Base-by-base conservation (phyloP, 2,113 vertebrate species). In the Acanthisitta chloris region DNA sequence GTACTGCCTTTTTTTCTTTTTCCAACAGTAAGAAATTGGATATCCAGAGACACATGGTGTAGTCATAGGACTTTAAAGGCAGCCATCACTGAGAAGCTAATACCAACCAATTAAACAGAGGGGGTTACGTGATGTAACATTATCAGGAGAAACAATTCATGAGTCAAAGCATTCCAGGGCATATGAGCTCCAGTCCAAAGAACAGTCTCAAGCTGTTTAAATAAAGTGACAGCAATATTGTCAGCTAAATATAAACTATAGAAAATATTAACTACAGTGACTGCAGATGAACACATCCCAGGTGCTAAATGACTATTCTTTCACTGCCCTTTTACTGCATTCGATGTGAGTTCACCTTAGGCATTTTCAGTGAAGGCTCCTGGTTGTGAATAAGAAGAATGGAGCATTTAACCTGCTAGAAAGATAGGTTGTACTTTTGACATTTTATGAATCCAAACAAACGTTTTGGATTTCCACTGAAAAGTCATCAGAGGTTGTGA, bases 61-160 rank as follows among this genome's bases (percentile, higher is more conserved):
- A 96, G 98, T 99, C 98, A 98, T 96, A 98, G 98, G 98, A 98
- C 98, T 98, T 97, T 97, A 96, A 96, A 98, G 98, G 98, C 97
- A 97, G 91, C 84, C 97, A 90, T 97, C 97, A 97, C 93, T 67
- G 92, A 92, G 95, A 93, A 93, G 97, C 97, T 98, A 98, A 99
- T 98, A 97, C 98, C 97, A 97, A 97, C 98, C 98, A 98, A 99
- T 98, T 98, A 99, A 98, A 98, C 97, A 97, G 98, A 99, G 98
- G 98, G 98, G 97, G 98, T 98, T 99, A 98, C 98, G 97, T 98
- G 98, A 98, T 99, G 99, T 99, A 99, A 99, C 98, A 98, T 98
- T 99, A 99, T 99, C 99, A 98, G 98, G 73, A 98, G 98, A 99
- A 98, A 99, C 99, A 99, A 99, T 99, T 99, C 99, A 99, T 99